Percentiles rank a stretch among this genome's conserved stretches.
These are phyloP conservation scores for Clitarchus hookeri DNA, from an alignment of 2,888 invertebrate genomes.

Conservation along the genomic window DNA sequence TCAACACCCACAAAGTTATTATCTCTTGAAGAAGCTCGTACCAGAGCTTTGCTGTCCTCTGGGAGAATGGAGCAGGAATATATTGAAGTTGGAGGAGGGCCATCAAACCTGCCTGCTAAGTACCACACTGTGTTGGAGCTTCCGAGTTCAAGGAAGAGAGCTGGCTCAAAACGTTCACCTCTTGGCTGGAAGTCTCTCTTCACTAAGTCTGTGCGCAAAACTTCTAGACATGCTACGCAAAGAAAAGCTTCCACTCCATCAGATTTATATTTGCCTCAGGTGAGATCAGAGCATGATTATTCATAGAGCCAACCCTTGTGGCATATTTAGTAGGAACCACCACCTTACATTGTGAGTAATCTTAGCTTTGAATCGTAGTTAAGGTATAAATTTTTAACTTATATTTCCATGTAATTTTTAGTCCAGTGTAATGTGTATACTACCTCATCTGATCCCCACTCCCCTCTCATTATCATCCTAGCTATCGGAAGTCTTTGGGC, in stretches of 20 bases:
- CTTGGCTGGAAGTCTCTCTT: slow-evolving; percentile 83
- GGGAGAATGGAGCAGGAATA: slow-evolving; percentile 66
- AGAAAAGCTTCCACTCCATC: slow-evolving; percentile 60
- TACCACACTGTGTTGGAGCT: slow-evolving; percentile 94
- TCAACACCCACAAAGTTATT: slow-evolving; percentile 89
- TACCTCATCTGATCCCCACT: too few relatives aligned
- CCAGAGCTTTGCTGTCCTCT: slow-evolving; percentile 63
- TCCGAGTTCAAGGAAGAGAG: slow-evolving; percentile 60
- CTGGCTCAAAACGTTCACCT: slow-evolving; percentile 72
- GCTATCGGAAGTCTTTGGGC: too few relatives aligned
- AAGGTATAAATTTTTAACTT: too few relatives aligned
- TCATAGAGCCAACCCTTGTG: not conserved
- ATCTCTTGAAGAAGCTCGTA: slow-evolving; percentile 84
- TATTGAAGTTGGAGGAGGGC: slow-evolving; percentile 74
- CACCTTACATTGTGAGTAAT: too few relatives aligned
- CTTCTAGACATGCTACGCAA: slow-evolving; percentile 40
- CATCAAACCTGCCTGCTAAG: slow-evolving; percentile 72
- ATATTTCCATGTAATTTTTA: too few relatives aligned
- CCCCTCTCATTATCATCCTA: too few relatives aligned
- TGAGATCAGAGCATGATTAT: slow-evolving; percentile 33
- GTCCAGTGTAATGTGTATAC: too few relatives aligned
- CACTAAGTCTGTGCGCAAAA: slow-evolving; percentile 51
- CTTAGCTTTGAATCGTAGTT: too few relatives aligned
- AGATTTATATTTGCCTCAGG: slow-evolving; percentile 46
- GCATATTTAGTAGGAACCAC: too few relatives aligned